Base-by-base conservation (phyloP, 1,140 invertebrate genomes). In the Marisa cornuarietis region DNA sequence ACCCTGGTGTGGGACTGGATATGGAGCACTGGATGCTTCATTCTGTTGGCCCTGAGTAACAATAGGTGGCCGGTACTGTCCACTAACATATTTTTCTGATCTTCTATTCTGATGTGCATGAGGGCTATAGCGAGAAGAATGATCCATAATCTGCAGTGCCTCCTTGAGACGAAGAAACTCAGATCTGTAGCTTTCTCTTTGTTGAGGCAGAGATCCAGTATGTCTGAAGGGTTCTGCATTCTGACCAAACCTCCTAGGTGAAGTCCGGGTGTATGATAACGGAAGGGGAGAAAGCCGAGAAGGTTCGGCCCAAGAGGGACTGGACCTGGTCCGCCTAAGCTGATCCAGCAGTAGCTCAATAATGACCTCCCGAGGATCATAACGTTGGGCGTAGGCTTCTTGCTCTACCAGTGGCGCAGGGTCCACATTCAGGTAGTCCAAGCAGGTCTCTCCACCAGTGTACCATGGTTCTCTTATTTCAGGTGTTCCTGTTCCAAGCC, bases 191-290 rank as follows among this genome's bases (percentile, higher is more conserved):
- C 1, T 58, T 11, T 58, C 54, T 58, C 54, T 58, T 58, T 18
- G 11, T 8, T 58, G 54, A 9, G 54, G 54, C 54, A 58, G 54
- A 58, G 54, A 58, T 58, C 54, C 54, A 9, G 54, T 58, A 18
- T 3, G 54, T 18, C 54, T 58, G 71, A 85, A 83, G 11, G 82
- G 66, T 58, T 85, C 85, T 24, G 84, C 78, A 80, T 71, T 87
- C 52, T 81, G 79, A 63, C 84, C 83, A 75, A 83, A 72, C 74
- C 79, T 80, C 10, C 62, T 61, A 51, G 85, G 84, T 42, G 85
- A 85, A 31, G 82, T 74, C 49, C 79, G 61, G 31, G 83, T 49
- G 51, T 81, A 66, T 62, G 79, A 51, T 16, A 68, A n/a, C 20
- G 31, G 78, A 1, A 80, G 75, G 1, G 79, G 79, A 51, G 75